These are phyloP conservation scores for Rhopalosiphum maidis DNA, from an alignment of 1,140 invertebrate species.

Conservation along the genomic window DNA sequence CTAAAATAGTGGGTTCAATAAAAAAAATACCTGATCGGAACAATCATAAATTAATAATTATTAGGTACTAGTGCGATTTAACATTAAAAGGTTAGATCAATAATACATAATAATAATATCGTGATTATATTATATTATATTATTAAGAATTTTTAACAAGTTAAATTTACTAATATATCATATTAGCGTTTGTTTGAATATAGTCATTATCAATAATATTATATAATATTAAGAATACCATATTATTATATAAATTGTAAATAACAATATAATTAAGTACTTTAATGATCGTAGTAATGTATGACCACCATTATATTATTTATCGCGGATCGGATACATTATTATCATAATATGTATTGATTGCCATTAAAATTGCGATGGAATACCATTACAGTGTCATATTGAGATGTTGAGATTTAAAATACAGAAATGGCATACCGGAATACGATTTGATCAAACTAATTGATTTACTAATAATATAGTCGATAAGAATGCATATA, in stretches of 20 bases:
- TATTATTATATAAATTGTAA: background rate
- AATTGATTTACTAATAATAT: background rate
- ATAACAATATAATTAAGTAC: background rate
- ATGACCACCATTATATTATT: background rate
- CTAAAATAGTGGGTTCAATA: no score
- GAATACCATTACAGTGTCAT: background rate
- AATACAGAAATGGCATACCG: background rate
- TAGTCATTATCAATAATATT: background rate
- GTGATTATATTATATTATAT: background rate
- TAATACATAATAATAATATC: background rate
- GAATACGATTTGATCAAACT: background rate
- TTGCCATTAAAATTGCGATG: background rate
- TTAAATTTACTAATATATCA: background rate
- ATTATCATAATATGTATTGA: background rate
- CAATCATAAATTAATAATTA: background rate
- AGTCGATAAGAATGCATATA: background rate
- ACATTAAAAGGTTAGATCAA: background rate
- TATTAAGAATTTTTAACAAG: background rate
- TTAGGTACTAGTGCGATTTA: background rate
- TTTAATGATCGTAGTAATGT: background rate
- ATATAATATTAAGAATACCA: background rate
- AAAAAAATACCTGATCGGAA: background rate
- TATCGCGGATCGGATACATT: background rate
- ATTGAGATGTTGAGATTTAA: background rate
- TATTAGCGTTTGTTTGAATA: background rate